phyloP scores from a whole-genome alignment of 2,113 vertebrate species.

The Manacus vitellinus region DNA sequence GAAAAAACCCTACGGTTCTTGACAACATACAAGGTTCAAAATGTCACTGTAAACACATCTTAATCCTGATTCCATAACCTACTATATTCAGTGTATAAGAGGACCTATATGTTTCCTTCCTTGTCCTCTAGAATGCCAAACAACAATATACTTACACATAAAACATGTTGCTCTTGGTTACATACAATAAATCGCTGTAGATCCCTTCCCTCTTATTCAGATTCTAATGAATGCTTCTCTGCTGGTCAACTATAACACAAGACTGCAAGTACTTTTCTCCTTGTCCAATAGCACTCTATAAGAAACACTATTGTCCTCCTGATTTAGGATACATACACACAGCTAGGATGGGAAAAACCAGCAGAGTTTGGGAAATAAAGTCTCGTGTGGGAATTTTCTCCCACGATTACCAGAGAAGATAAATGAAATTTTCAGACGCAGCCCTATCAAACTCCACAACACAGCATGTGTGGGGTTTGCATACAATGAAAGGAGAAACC shows the following conservation, averaged over 20 bases:
- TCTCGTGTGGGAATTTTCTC: background rate
- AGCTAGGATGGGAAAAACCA: background rate
- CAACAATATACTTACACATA: background rate
- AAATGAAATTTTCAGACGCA: slow-evolving; percentile 14
- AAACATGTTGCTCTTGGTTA: background rate
- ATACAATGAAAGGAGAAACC: background rate
- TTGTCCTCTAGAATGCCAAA: slow-evolving; percentile 5
- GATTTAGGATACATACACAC: background rate
- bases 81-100: background rate
- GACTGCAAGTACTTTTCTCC: slow-evolving; percentile 28
- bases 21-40: background rate
- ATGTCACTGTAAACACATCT: background rate
- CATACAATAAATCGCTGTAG: background rate
- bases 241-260: background rate
- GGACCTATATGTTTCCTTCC: background rate
- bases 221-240: slow-evolving; percentile 40
- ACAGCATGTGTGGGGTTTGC: background rate
- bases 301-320: background rate
- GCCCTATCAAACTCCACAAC: background rate
- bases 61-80: background rate
- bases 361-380: background rate
- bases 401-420: background rate
- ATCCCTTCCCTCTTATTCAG: slow-evolving; percentile 16
- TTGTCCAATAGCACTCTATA: slow-evolving; percentile 17
- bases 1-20: background rate